phyloP scores from a whole-genome alignment of 2,113 vertebrate species.

The Saccopteryx bilineata region DNA sequence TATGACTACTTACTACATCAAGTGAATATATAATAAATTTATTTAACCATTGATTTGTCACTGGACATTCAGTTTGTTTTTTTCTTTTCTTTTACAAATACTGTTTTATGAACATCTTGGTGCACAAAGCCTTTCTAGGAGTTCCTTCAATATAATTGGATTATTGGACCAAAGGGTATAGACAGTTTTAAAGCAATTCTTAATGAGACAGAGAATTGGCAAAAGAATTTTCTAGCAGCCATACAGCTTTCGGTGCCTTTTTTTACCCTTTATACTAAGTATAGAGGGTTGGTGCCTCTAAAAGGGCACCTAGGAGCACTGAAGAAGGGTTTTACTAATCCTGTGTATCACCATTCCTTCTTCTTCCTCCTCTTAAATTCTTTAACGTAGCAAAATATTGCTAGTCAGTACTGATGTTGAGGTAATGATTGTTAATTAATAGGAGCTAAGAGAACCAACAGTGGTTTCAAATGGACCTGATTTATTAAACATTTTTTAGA shows the following conservation, averaged over 20 bases:
- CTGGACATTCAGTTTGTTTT: not conserved
- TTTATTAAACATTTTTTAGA: constrained; percentile 40
- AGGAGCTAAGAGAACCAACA: constrained; percentile 23
- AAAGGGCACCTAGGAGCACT: not conserved
- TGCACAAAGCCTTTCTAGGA: not conserved
- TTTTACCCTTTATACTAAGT: not conserved
- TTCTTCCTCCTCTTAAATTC: not conserved
- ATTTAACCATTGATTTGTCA: not conserved
- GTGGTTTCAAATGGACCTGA: not conserved
- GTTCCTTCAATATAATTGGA: not conserved
- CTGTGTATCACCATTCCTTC: not conserved
- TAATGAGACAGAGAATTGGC: not conserved
- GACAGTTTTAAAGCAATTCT: not conserved
- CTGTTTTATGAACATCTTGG: not conserved
- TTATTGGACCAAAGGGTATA: not conserved
- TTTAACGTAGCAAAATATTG: not conserved
- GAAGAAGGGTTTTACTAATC: not conserved
- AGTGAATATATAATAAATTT: not conserved
- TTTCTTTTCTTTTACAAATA: not conserved
- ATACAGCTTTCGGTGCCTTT: not conserved
- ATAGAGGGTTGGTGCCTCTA: not conserved
- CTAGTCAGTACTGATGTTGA: not conserved
- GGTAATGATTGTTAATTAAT: constrained; percentile 51
- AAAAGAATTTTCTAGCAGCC: not conserved
- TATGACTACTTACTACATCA: not conserved